These are phyloP conservation scores for Busseola fusca DNA, from an alignment of 2,888 invertebrate genomes.

Conservation along the genomic window DNA sequence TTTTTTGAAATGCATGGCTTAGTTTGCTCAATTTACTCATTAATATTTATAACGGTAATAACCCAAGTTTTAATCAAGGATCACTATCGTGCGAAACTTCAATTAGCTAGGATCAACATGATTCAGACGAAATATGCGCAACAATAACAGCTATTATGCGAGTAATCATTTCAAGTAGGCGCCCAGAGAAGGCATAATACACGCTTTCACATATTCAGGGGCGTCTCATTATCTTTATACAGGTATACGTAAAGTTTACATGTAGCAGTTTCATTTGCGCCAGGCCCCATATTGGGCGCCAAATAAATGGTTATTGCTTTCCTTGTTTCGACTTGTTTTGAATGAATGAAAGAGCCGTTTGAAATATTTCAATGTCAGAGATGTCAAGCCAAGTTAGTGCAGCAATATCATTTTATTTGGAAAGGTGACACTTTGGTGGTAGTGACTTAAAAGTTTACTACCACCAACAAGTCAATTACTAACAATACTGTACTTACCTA, in stretches of 20 bases:
- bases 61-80: slow-evolving; percentile 14
- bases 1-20: not conserved
- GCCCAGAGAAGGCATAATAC: slow-evolving; percentile 40
- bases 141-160: slow-evolving; percentile 51
- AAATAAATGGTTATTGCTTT: slow-evolving; percentile 67
- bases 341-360: slow-evolving; percentile 49
- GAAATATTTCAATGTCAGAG: slow-evolving; percentile 56
- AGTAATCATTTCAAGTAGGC: slow-evolving; percentile 53
- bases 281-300: slow-evolving; percentile 69
- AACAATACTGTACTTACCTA: too few relatives aligned
- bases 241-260: slow-evolving; percentile 45
- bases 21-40: slow-evolving; percentile 1
- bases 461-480: too few relatives aligned
- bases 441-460: slow-evolving; percentile 23
- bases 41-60: slow-evolving; percentile 1
- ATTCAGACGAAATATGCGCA: slow-evolving; percentile 23
- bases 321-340: slow-evolving; percentile 60
- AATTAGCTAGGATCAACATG: slow-evolving; percentile 31
- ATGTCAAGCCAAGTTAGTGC: slow-evolving; percentile 45
- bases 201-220: slow-evolving; percentile 52
- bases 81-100: slow-evolving; percentile 11
- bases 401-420: slow-evolving; percentile 37
- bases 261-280: slow-evolving; percentile 67
- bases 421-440: slow-evolving; percentile 29
- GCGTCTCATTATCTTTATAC: slow-evolving; percentile 39